These are phyloP conservation scores for Polypedilum vanderplanki DNA, from an alignment of 1,140 invertebrate species.

Conservation along the genomic window DNA sequence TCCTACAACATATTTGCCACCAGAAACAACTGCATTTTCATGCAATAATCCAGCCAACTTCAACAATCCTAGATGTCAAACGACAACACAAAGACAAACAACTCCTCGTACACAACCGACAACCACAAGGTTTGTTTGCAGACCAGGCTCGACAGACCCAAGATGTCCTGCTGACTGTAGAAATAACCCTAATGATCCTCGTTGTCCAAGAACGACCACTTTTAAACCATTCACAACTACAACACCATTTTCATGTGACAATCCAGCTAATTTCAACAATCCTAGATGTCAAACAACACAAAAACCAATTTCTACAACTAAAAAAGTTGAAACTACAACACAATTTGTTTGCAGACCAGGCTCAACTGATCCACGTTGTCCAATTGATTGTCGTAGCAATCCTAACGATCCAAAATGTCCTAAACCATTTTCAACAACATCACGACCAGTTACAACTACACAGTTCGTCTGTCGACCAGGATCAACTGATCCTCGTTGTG, in stretches of 20 bases:
- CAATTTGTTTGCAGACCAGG: constrained; percentile 38
- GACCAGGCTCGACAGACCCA: constrained; percentile 33
- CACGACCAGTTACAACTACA: constrained; percentile 27
- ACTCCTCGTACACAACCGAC: constrained; percentile 22
- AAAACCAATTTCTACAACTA: constrained; percentile 33
- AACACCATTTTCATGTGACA: constrained; percentile 10
- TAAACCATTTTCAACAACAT: constrained; percentile 33
- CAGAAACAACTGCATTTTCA: constrained; percentile 18
- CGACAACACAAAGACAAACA: constrained; percentile 39
- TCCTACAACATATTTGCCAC: constrained; percentile 30
- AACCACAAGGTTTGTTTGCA: constrained; percentile 34
- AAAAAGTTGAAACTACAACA: constrained; percentile 34
- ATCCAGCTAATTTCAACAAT: not conserved
- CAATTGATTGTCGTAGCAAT: constrained; percentile 39
- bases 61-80: constrained; percentile 39
- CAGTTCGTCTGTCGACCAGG: constrained; percentile 28
- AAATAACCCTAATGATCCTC: constrained; percentile 38
- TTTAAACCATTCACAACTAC: constrained; percentile 35
- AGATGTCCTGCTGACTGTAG: constrained; percentile 39
- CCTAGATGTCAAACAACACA: not conserved
- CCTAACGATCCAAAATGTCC: constrained; percentile 37
- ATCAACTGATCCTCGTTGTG: constrained; percentile 35
- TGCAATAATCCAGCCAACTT: constrained; percentile 31
- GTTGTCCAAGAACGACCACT: constrained; percentile 36
- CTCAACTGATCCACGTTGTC: constrained; percentile 41